These are phyloP conservation scores for Turritopsis dohrnii DNA, from an alignment of 30 jellyfish, hydroid and myxozoan genomes.

Conservation along the genomic window DNA sequence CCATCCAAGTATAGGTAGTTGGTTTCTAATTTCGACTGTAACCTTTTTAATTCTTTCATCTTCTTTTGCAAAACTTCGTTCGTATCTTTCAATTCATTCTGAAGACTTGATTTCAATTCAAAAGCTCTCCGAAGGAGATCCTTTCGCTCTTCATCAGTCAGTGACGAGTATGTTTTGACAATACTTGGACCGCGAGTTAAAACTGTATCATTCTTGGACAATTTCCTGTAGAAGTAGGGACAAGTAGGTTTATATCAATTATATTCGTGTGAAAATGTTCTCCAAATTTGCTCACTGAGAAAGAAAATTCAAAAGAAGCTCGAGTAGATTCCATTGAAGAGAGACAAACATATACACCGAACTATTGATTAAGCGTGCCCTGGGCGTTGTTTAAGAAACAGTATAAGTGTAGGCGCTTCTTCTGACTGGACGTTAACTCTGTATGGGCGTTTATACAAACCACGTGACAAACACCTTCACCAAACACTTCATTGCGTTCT, in stretches of 20 bases:
- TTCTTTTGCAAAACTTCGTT: slow-evolving; percentile 27
- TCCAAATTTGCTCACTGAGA: too few relatives aligned
- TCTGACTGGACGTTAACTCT: too few relatives aligned
- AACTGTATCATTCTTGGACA: slow-evolving; percentile 28
- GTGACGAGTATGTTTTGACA: slow-evolving; percentile 38
- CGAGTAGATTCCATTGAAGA: too few relatives aligned
- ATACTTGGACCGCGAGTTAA: slow-evolving; percentile 59
- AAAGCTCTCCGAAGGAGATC: slow-evolving; percentile 48
- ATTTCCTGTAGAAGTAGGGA: neutral
- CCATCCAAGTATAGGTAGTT: slow-evolving; percentile 40
- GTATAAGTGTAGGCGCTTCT: too few relatives aligned
- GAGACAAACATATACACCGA: too few relatives aligned
- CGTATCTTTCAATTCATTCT: slow-evolving; percentile 36
- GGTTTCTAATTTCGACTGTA: slow-evolving; percentile 39
- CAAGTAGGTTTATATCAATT: neutral
- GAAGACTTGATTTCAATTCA: slow-evolving; percentile 41
- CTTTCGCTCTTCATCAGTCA: slow-evolving; percentile 52
- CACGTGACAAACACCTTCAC: too few relatives aligned
- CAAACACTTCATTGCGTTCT: too few relatives aligned
- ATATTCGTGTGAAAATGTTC: too few relatives aligned
- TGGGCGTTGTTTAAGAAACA: too few relatives aligned
- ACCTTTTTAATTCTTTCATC: slow-evolving; percentile 36
- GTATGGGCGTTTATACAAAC: too few relatives aligned
- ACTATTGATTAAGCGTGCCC: too few relatives aligned
- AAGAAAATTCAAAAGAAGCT: too few relatives aligned